Evolutionary conservation across 2,888 invertebrate genomes (phyloP).

Genomic region (Hoplodrina ambigua): DNA sequence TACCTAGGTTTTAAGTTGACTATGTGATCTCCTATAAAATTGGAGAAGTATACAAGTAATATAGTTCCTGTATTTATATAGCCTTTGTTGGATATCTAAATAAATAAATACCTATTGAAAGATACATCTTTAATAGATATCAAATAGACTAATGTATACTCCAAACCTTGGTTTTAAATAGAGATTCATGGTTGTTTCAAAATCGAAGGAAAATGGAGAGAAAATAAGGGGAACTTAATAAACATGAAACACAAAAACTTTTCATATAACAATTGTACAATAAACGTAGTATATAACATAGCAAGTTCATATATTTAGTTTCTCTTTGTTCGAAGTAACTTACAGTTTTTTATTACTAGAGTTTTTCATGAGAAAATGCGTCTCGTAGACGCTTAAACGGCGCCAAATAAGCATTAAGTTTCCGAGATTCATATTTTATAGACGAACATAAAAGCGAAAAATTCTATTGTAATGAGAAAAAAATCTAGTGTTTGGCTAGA

Average conservation of each 20-base stretch:
- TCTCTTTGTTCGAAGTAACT: conserved; percentile 48
- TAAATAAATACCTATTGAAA: too few relatives aligned
- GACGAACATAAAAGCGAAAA: conserved; percentile 45
- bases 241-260: conserved; percentile 8
- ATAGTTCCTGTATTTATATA: too few relatives aligned
- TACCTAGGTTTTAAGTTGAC: too few relatives aligned
- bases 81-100: too few relatives aligned
- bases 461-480: conserved; percentile 24
- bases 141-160: neutral
- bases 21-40: too few relatives aligned
- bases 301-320: conserved; percentile 10
- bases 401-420: conserved; percentile 51
- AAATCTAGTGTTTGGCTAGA: conserved; percentile 24
- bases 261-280: conserved; percentile 9
- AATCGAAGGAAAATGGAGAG: neutral
- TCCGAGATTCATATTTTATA: conserved; percentile 58
- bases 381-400: conserved; percentile 44
- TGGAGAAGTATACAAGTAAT: too few relatives aligned
- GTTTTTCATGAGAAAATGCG: conserved; percentile 46
- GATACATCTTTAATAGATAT: neutral
- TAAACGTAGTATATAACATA: conserved; percentile 1
- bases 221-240: neutral
- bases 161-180: neutral
- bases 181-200: neutral
- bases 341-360: conserved; percentile 44